Conservation (phyloP, 2,113 vertebrate genomes). For the Labeo rohita region DNA sequence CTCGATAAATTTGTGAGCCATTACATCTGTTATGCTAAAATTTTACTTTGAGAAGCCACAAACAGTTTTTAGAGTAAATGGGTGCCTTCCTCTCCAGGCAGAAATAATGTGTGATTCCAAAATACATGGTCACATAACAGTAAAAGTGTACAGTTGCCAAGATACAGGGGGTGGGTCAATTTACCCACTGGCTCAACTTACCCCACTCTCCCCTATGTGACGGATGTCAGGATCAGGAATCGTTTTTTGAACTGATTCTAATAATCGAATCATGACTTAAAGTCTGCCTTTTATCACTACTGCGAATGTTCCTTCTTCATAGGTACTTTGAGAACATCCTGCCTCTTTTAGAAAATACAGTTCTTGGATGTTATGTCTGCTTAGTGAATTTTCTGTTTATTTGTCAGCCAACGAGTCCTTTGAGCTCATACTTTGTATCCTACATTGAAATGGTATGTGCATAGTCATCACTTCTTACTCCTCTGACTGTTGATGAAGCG, state of each 20-base stretch:
- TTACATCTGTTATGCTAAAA: too few species aligned
- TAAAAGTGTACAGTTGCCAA: too few species aligned
- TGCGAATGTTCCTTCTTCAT: not conserved
- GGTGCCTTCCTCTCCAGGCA: too few species aligned
- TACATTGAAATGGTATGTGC: constrained; percentile 43
- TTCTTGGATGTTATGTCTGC: not conserved
- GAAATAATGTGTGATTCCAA: too few species aligned
- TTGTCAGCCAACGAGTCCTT: not conserved
- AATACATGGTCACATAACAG: too few species aligned
- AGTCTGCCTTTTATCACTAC: not conserved
- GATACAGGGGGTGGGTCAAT: too few species aligned
- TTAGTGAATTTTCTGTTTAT: not conserved
- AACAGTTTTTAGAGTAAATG: too few species aligned
- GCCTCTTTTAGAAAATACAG: not conserved
- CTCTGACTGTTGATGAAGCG: constrained; percentile 42
- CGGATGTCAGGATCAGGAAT: not conserved
- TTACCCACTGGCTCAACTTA: too few species aligned
- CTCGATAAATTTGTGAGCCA: too few species aligned
- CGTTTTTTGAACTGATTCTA: not conserved
- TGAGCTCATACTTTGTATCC: constrained; percentile 21
- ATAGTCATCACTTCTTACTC: constrained; percentile 56
- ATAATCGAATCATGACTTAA: not conserved
- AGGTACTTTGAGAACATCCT: not conserved
- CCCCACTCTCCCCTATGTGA: too few species aligned
- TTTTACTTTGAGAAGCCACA: too few species aligned